These are phyloP conservation scores for Exocentrus adspersus DNA, from an alignment of 2,888 invertebrate species.

Conservation along the genomic window DNA sequence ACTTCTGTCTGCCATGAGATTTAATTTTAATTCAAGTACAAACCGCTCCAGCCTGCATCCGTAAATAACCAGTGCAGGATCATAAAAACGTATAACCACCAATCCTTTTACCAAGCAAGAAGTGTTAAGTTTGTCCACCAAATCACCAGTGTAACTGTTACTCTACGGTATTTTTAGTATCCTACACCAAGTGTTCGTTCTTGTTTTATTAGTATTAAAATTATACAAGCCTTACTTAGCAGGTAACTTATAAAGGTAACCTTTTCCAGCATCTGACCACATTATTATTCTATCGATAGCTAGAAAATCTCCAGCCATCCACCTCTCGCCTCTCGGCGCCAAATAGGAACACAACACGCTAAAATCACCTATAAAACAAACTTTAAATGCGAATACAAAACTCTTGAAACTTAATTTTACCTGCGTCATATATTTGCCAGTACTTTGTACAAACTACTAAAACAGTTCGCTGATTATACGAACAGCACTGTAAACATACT, in stretches of 20 bases:
- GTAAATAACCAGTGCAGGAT: background rate
- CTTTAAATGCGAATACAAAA: no score
- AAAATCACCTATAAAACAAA: slow-evolving; percentile 81
- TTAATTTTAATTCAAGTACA: background rate
- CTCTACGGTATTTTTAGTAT: slow-evolving; percentile 5
- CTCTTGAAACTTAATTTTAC: slow-evolving; percentile 67
- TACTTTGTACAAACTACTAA: slow-evolving; percentile 96
- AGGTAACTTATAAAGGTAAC: slow-evolving; percentile 94
- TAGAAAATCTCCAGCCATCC: slow-evolving; percentile 96
- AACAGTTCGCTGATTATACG: slow-evolving; percentile 95
- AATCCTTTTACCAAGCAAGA: background rate
- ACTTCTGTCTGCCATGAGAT: no score
- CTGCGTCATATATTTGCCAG: slow-evolving; percentile 91
- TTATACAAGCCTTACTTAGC: slow-evolving; percentile 79
- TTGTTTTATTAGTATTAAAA: slow-evolving; percentile 10
- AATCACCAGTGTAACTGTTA: background rate
- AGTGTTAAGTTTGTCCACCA: background rate
- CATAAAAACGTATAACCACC: slow-evolving; percentile 8
- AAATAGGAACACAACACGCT: slow-evolving; percentile 93
- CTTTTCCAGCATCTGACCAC: slow-evolving; percentile 96
- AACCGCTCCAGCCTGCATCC: background rate
- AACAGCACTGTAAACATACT: slow-evolving; percentile 90
- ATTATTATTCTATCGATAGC: slow-evolving; percentile 91
- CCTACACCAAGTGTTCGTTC: slow-evolving; percentile 12
- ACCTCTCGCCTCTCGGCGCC: slow-evolving; percentile 88